These are phyloP conservation scores for Drosophila rhopaloa DNA, from an alignment of 1,140 invertebrate genomes.

Conservation along the genomic window DNA sequence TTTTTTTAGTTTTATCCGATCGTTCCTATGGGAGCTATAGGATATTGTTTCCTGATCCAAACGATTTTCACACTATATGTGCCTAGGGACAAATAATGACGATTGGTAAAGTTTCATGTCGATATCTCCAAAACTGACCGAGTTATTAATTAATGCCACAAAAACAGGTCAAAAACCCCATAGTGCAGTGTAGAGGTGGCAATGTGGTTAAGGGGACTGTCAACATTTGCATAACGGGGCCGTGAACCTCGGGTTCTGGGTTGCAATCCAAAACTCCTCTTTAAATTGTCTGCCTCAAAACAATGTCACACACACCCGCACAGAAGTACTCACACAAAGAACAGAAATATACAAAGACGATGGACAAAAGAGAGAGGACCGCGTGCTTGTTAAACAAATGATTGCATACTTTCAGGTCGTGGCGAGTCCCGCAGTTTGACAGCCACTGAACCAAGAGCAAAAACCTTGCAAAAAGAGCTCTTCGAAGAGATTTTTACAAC, in stretches of 20 bases:
- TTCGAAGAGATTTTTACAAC: constrained; percentile 1
- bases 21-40: too few species aligned
- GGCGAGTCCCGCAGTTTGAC: constrained; percentile 61
- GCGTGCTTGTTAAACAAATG: constrained; percentile 16
- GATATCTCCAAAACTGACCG: too few species aligned
- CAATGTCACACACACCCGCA: constrained; percentile 39
- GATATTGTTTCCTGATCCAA: too few species aligned
- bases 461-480: not conserved
- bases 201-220: constrained; percentile 44
- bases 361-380: constrained; percentile 31
- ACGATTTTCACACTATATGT: too few species aligned
- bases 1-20: too few species aligned
- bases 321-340: constrained; percentile 13
- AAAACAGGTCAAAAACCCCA: too few species aligned
- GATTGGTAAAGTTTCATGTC: too few species aligned
- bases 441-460: constrained; percentile 37
- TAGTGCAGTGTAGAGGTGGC: constrained; percentile 2
- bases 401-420: constrained; percentile 33
- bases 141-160: too few species aligned
- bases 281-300: constrained; percentile 36
- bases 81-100: too few species aligned
- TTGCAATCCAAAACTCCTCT: constrained; percentile 22
- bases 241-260: constrained; percentile 58
- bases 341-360: constrained; percentile 44
- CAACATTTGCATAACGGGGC: constrained; percentile 74